Evolutionary conservation across 2,797 vertebrate species (phyloP).

Genomic region (Chaetodon trifasciatus): DNA sequence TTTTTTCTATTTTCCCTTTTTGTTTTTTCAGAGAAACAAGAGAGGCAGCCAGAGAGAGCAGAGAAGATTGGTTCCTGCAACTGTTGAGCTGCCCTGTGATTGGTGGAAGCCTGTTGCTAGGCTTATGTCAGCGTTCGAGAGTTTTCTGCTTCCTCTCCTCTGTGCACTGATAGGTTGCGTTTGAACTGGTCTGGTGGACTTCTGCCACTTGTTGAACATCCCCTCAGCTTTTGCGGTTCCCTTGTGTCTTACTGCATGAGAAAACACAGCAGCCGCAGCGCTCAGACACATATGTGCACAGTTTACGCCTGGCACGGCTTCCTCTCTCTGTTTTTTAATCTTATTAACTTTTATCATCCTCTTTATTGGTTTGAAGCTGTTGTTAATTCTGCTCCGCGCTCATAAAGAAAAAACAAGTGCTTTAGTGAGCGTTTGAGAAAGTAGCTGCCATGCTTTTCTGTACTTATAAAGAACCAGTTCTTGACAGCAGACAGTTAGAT

Average conservation of each 20-base stretch:
- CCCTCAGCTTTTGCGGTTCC: constrained; percentile 80
- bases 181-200: constrained; percentile 84
- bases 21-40: constrained; percentile 66
- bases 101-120: constrained; percentile 92
- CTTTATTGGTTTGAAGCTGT: constrained; percentile 62
- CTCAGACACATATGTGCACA: constrained; percentile 61
- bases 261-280: constrained; percentile 67
- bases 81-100: constrained; percentile 89
- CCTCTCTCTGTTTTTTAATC: constrained; percentile 59
- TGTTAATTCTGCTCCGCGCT: constrained; percentile 49
- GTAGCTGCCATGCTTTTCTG: constrained; percentile 33
- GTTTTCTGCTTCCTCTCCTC: constrained; percentile 80
- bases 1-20: constrained; percentile 49
- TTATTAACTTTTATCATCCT: constrained; percentile 63
- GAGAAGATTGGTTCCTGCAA: constrained; percentile 85
- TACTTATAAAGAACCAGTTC: constrained; percentile 42
- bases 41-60: constrained; percentile 72
- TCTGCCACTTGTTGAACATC: constrained; percentile 89
- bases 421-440: constrained; percentile 43
- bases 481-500: constrained; percentile 6
- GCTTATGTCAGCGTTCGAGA: constrained; percentile 87
- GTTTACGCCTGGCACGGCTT: constrained; percentile 57
- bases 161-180: constrained; percentile 84
- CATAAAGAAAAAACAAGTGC: constrained; percentile 57
- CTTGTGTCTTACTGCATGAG: constrained; percentile 60